Evolutionary conservation across 2,797 vertebrate species (phyloP).

Genomic region (Pangasius mekongensis): DNA sequence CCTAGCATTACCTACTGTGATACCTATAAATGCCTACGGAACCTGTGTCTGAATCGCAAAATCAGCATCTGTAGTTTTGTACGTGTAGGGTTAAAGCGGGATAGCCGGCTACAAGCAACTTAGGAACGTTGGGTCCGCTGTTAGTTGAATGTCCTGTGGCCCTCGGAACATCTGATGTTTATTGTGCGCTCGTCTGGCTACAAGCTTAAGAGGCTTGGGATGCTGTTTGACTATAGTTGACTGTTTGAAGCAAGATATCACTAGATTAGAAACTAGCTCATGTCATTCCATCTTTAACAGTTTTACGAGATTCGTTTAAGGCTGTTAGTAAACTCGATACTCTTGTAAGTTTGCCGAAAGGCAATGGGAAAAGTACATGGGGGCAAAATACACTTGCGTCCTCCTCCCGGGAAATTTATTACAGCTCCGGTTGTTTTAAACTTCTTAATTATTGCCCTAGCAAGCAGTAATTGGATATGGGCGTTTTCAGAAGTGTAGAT

Average conservation of each 20-base stretch:
- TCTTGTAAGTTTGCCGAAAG: background rate
- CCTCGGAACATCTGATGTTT: background rate
- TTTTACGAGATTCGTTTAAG: slow-evolving; percentile 9
- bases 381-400: background rate
- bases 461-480: background rate
- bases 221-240: background rate
- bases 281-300: background rate
- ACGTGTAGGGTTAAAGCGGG: background rate
- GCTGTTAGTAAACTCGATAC: slow-evolving; percentile 18
- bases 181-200: background rate
- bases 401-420: background rate
- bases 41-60: background rate
- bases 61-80: background rate
- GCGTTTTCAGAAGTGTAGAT: background rate
- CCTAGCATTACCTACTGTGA: background rate
- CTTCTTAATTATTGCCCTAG: background rate
- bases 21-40: background rate
- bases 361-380: background rate
- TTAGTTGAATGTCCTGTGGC: background rate
- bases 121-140: background rate
- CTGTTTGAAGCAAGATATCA: background rate
- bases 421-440: background rate
- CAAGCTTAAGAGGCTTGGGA: background rate
- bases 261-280: background rate
- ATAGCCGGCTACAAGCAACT: background rate